phyloP scores from a whole-genome alignment of 1,140 invertebrate genomes.

The Archivesica marissinica region DNA sequence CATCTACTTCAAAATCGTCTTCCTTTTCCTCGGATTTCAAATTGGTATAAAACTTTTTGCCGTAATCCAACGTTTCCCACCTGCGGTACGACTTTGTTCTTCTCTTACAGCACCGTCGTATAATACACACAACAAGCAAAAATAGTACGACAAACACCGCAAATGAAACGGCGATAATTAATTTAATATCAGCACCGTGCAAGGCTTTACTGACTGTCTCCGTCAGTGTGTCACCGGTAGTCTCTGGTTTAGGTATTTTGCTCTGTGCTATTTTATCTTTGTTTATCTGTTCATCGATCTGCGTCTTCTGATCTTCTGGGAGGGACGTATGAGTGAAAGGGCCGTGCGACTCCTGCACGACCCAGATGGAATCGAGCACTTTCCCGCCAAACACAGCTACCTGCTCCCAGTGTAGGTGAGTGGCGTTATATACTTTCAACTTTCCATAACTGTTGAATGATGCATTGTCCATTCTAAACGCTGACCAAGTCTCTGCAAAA shows the following conservation, averaged over 20 bases:
- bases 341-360: slow-evolving; percentile 75
- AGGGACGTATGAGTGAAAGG: slow-evolving; percentile 64
- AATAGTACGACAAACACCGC: slow-evolving; percentile 59
- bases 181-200: slow-evolving; percentile 51
- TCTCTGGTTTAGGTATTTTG: slow-evolving; percentile 38
- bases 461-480: slow-evolving; percentile 86
- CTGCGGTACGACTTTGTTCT: slow-evolving; percentile 65
- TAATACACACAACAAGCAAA: slow-evolving; percentile 54
- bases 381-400: slow-evolving; percentile 86
- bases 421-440: slow-evolving; percentile 91
- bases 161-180: slow-evolving; percentile 56
- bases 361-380: slow-evolving; percentile 74
- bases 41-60: slow-evolving; percentile 70
- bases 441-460: slow-evolving; percentile 91
- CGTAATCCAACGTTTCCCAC: slow-evolving; percentile 72
- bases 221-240: slow-evolving; percentile 47
- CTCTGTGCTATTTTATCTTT: slow-evolving; percentile 31
- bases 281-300: slow-evolving; percentile 65
- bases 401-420: slow-evolving; percentile 96
- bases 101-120: slow-evolving; percentile 37
- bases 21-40: slow-evolving; percentile 68
- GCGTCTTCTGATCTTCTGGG: slow-evolving; percentile 54
- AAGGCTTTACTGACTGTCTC: slow-evolving; percentile 33
- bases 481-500: slow-evolving; percentile 74
- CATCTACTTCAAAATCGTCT: slow-evolving; percentile 72